Percentiles rank a stretch among this genome's conserved stretches.
phyloP scores from a whole-genome alignment of 2,888 invertebrate species.

The Campaea margaritaria region DNA sequence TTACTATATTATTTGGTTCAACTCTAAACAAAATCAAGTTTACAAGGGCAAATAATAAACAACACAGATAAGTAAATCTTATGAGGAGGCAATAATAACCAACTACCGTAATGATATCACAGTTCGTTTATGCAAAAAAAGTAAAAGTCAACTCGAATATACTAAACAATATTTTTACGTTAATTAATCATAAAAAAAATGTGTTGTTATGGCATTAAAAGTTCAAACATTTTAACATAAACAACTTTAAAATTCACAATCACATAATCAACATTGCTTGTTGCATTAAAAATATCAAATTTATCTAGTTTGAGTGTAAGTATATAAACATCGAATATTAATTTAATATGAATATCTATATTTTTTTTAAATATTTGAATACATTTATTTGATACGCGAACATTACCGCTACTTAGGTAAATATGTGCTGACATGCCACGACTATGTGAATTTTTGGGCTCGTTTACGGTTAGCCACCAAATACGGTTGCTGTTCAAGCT shows the following conservation, averaged over 20 bases:
- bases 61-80: slow-evolving; percentile 19
- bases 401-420: slow-evolving; percentile 22
- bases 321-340: slow-evolving; percentile 38
- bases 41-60: slow-evolving; percentile 8
- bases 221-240: slow-evolving; percentile 53
- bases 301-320: slow-evolving; percentile 22
- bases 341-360: slow-evolving; percentile 31
- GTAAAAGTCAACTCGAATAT: slow-evolving; percentile 55
- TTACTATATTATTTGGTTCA: too few relatives aligned
- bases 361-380: slow-evolving; percentile 21
- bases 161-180: slow-evolving; percentile 48
- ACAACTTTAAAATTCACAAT: slow-evolving; percentile 25
- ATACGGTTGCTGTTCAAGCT: not conserved
- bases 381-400: slow-evolving; percentile 33
- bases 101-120: slow-evolving; percentile 83
- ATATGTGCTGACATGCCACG: slow-evolving; percentile 38
- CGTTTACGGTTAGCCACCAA: slow-evolving; percentile 6
- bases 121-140: slow-evolving; percentile 85
- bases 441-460: slow-evolving; percentile 31
- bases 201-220: slow-evolving; percentile 64
- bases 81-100: slow-evolving; percentile 62
- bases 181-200: slow-evolving; percentile 43
- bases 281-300: slow-evolving; percentile 24
- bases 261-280: slow-evolving; percentile 40
- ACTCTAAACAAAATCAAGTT: slow-evolving; percentile 33